Percentiles rank a stretch among this genome's conserved stretches.
Evolutionary conservation across 1,140 invertebrate species (phyloP).

Genomic region (Apis mellifera): Amel_HAv3.1 CM009935.2:12149001-12149500

Average conservation of each 20-base stretch:
- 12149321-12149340: conserved; percentile 2
- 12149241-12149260: too few species aligned
- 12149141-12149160: too few species aligned
- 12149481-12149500: conserved; percentile 35
- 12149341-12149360: not conserved
- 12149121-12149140: too few species aligned
- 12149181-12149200: too few species aligned
- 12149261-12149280: not conserved
- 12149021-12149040: too few species aligned
- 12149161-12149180: too few species aligned
- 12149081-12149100: too few species aligned
- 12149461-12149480: conserved; percentile 12
- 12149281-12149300: not conserved
- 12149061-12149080: too few species aligned
- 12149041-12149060: too few species aligned
- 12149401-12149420: conserved; percentile 50
- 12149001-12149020: too few species aligned
- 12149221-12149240: not conserved
- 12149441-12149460: conserved; percentile 49
- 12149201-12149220: not conserved
- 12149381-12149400: conserved; percentile 30
- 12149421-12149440: conserved; percentile 37
- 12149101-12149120: too few species aligned
- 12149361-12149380: not conserved
- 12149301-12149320: too few species aligned